Conservation (phyloP, 2,888 invertebrate species). For the Lepeophtheirus nordmannii region DNA sequence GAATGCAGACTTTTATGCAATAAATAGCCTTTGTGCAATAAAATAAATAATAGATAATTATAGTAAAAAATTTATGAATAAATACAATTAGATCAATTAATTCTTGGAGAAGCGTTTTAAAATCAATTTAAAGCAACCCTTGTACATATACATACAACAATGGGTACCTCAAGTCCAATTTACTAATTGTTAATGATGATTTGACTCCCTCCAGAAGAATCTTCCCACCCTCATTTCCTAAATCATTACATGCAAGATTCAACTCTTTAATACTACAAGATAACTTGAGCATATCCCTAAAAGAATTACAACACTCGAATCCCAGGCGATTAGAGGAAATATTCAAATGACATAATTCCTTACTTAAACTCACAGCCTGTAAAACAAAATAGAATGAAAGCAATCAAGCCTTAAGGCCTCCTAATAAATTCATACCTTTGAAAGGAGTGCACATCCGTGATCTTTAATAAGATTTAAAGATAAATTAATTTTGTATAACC, state of each 20-base stretch:
- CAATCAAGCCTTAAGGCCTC: too few relatives aligned
- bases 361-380: constrained; percentile 7
- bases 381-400: background rate
- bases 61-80: too few relatives aligned
- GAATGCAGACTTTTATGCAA: too few relatives aligned
- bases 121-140: too few relatives aligned
- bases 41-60: too few relatives aligned
- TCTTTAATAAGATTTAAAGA: constrained; percentile 7
- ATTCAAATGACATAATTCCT: background rate
- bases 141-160: background rate
- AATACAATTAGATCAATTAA: too few relatives aligned
- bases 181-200: background rate
- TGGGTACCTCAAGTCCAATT: constrained; percentile 3
- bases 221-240: constrained; percentile 1
- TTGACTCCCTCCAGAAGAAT: background rate
- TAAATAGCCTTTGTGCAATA: too few relatives aligned
- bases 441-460: constrained; percentile 1
- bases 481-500: background rate
- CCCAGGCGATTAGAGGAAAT: constrained; percentile 14
- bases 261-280: background rate
- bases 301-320: background rate
- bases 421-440: background rate
- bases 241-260: background rate
- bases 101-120: too few relatives aligned
- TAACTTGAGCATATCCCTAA: constrained; percentile 2